phyloP scores from a whole-genome alignment of 2,888 invertebrate species.

The Chrysolina americana region DNA sequence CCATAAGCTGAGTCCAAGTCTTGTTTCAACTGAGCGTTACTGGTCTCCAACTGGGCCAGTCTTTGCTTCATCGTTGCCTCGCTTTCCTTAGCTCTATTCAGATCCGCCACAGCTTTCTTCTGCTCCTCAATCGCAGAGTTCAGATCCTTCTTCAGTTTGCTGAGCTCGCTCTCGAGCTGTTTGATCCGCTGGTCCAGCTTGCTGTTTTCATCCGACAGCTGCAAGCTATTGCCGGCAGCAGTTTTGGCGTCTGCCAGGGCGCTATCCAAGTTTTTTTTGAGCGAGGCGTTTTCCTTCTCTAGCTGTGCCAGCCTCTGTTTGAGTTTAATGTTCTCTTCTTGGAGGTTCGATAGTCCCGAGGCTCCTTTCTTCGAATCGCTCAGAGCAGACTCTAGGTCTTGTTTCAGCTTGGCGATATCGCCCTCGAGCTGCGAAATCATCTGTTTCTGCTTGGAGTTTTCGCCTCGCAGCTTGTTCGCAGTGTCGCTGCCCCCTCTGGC shows the following conservation, averaged over 20 bases:
- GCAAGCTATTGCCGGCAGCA: conserved; percentile 22
- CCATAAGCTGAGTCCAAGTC: conserved; percentile 45
- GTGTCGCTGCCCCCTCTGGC: conserved; percentile 34
- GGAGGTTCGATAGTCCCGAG: conserved; percentile 23
- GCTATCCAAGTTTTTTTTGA: conserved; percentile 44
- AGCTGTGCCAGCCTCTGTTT: conserved; percentile 41
- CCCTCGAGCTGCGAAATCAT: conserved; percentile 48
- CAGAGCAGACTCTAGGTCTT: conserved; percentile 43
- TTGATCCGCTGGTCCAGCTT: conserved; percentile 44
- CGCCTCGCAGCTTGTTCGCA: conserved; percentile 44
- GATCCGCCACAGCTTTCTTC: conserved; percentile 24
- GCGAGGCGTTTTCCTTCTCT: conserved; percentile 45
- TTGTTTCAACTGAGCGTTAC: conserved; percentile 50
- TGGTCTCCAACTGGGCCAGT: conserved; percentile 41
- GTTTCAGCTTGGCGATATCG: conserved; percentile 47
- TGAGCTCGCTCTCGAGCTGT: conserved; percentile 47
- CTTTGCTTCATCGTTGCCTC: conserved; percentile 31
- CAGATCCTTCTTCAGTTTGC: conserved; percentile 45
- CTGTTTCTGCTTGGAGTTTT: conserved; percentile 52
- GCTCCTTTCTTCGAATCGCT: conserved; percentile 46
- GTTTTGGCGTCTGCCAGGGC: conserved; percentile 39
- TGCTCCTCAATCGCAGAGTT: conserved; percentile 27
- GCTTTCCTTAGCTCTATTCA: conserved; percentile 29
- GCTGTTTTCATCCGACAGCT: conserved; percentile 39
- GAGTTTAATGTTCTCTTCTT: conserved; percentile 41